These are phyloP conservation scores for Dryobates pubescens DNA, from an alignment of 2,797 vertebrate genomes.

Conservation along the genomic window DNA sequence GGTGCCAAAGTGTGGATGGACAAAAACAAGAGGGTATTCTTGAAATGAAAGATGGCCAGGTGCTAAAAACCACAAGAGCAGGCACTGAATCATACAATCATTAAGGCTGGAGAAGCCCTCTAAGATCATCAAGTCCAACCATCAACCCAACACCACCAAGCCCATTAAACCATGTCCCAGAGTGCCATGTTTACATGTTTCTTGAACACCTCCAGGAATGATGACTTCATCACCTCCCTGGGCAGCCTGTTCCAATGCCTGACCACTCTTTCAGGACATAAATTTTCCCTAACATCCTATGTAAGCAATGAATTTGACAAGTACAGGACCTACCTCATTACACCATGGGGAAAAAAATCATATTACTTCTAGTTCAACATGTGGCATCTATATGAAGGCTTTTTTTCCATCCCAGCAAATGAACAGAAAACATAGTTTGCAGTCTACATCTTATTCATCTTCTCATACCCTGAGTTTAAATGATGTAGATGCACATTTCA, in stretches of 20 bases:
- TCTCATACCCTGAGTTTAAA: background rate
- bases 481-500: background rate
- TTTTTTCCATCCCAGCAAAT: background rate
- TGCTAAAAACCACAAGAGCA: background rate
- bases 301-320: background rate
- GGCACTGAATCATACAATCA: no score
- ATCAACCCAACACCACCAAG: no score
- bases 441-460: background rate
- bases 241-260: no score
- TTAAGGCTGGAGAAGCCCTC: no score
- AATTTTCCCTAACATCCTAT: no score
- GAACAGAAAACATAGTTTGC: background rate
- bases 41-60: conserved; percentile 21
- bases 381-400: background rate
- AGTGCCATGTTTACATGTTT: no score
- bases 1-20: background rate
- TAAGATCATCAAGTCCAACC: no score
- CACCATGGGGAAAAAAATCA: background rate
- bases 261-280: no score
- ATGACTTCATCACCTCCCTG: no score
- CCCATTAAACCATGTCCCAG: no score
- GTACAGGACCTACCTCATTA: background rate
- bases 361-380: background rate
- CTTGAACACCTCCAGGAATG: no score
- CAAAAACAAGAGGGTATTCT: conserved; percentile 6